Evolutionary conservation across 2,113 vertebrate genomes (phyloP).

Genomic region (Plectropomus leopardus): DNA sequence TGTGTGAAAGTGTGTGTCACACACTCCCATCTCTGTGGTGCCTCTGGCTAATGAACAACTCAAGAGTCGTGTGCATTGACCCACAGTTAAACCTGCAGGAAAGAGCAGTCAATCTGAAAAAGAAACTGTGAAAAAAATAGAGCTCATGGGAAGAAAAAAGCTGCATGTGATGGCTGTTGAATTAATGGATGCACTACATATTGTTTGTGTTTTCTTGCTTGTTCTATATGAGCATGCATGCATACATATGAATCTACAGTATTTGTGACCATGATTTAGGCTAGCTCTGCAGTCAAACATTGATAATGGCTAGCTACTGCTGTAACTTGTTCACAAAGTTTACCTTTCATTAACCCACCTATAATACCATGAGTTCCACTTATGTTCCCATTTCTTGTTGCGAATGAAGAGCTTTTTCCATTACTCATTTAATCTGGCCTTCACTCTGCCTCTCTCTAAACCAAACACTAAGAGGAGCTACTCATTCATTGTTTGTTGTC

Average conservation of each 20-base stretch:
- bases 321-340: constrained; percentile 25
- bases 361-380: constrained; percentile 19
- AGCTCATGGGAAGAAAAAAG: constrained; percentile 5
- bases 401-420: constrained; percentile 20
- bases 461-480: constrained; percentile 1
- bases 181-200: background rate
- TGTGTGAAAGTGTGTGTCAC: constrained; percentile 51
- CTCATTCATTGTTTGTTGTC: constrained; percentile 45
- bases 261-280: background rate
- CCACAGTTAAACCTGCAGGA: constrained; percentile 65
- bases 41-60: constrained; percentile 75
- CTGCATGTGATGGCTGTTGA: constrained; percentile 1
- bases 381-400: background rate
- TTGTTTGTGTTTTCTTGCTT: constrained; percentile 5
- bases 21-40: constrained; percentile 49
- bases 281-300: constrained; percentile 14
- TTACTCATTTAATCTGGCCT: constrained; percentile 7
- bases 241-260: background rate
- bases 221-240: background rate
- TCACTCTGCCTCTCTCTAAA: background rate
- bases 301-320: constrained; percentile 8
- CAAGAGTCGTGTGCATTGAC: constrained; percentile 66
- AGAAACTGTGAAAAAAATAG: constrained; percentile 34
- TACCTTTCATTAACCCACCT: constrained; percentile 8
- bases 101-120: constrained; percentile 38